Evolutionary conservation across 2,113 vertebrate genomes (phyloP), one percentile per base, ranked within the genome.

Genomic region (Pimephales promelas): DNA sequence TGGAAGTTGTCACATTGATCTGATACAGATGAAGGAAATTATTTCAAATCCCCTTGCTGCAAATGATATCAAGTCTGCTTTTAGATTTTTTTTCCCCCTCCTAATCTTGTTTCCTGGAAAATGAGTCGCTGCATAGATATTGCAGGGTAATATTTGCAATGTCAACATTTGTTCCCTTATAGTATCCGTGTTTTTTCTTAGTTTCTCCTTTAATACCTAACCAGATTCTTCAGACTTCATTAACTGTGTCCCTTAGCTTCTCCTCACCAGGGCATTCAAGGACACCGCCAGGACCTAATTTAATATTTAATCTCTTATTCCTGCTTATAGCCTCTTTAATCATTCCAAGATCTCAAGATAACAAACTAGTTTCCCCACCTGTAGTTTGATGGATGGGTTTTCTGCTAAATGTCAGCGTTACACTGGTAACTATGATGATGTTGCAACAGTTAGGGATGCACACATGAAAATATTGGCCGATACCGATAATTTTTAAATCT

Each of bases 1-100:
- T 72, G 66, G 79, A 86, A 80, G 83, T 70, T 80, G 85, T 88
- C 83, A 82, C 76, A 74, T 75, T 78, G 87, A 88, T 82, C 85
- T 82, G 54, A 79, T 86, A 64, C 87, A 84, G 85, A 86, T 88
- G 85, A 80, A 79, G 74, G 74, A 79, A 84, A 82, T 66, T 5
- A 84, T 84, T 84, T 73, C 81, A 82, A 80, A 75, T 83, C 26
- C 47, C 20, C 47, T 7, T 18, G n/a, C 74, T n/a, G n/a, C 80
- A 57, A 57, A 26, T 10, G 54, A 45, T 78, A 82, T 82, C 78
- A 72, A 64, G 54, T 71, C 52, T 61, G 52, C 34, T 57, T 52
- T 57, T 16, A 56, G 28, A 34, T 57, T 26, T 52, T 56, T 54
- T 40, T 34, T 62, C 1, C 56, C 7, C 56, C 7, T 79, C 2